Evolutionary conservation across 2,797 vertebrate species (phyloP), one percentile per base, ranked within the genome.

Genomic region (Merluccius polli): DNA sequence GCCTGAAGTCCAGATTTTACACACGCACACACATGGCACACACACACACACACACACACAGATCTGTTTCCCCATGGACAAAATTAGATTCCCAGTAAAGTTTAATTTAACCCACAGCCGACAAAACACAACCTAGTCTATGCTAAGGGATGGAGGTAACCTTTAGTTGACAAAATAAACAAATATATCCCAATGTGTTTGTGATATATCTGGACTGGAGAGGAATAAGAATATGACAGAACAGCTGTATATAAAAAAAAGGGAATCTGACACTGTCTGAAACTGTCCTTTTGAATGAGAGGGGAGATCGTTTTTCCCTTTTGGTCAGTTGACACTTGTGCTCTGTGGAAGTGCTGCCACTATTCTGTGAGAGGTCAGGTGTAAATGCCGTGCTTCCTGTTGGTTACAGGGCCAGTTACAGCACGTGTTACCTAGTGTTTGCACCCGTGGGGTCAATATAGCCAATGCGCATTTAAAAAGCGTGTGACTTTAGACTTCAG

Each of bases 1-100:
- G 86, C 82, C 83, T 77, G 67, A 77, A 81, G 82, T 84, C 81
- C 71, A 85, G 76, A 86, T 85, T 75, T 83, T 74, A 33, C 31
- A 36, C 75, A 70, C 70, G 44, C 32, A 13, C 70, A 33, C 59
- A 67, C 71, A 68, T 4, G 9, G 48, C 38, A 35, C 74, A 69
- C 18, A 0, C 75, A 75, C 70, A 69, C 32, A 36, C 15, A 52
- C 27, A 33, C 31, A 71, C 79, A 77, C 32, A 70, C 63, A 70
- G 44, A 21, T 18, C 35, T 21, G 4, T 33, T 21, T 24, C 73
- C 33, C 73, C 44, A 68, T 70, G 65, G 13, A 21, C 70, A 30
- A 41, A 21, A 59, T 29, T 73, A 74, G 0, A 52, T 73, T 81
- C 84, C 79, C 81, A 76, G 16, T 76, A 76, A 80, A 16, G 38